Conservation (phyloP, 2,888 invertebrate genomes). For the Sericinus montela region DNA sequence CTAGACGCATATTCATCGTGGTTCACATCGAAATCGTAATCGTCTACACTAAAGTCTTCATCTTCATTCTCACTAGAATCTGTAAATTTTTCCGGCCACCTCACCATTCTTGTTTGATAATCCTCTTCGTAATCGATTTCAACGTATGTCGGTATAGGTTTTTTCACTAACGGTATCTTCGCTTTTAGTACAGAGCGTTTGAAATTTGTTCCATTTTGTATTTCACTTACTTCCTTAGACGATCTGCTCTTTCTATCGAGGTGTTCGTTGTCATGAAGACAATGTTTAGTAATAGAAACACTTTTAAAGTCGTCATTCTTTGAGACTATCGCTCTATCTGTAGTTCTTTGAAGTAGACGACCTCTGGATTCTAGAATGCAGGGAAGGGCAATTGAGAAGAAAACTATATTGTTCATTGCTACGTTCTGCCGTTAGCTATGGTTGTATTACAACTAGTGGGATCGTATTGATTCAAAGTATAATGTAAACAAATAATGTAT, state of each 20-base stretch:
- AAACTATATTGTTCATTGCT: slow-evolving; percentile 37
- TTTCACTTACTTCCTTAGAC: slow-evolving; percentile 1
- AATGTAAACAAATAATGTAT: slow-evolving; percentile 57
- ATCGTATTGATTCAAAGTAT: slow-evolving; percentile 35
- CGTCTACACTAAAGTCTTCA: slow-evolving; percentile 61
- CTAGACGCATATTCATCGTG: slow-evolving; percentile 59
- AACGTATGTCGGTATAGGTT: slow-evolving; percentile 58
- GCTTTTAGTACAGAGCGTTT: slow-evolving; percentile 15
- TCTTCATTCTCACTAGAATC: slow-evolving; percentile 61
- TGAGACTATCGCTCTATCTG: slow-evolving; percentile 30
- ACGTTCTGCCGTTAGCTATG: slow-evolving; percentile 30
- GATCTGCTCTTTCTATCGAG: slow-evolving; percentile 6
- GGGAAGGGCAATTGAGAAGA: slow-evolving; percentile 30
- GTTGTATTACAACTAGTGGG: slow-evolving; percentile 38
- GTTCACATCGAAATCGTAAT: slow-evolving; percentile 64
- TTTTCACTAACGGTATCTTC: slow-evolving; percentile 41
- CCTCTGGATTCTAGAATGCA: slow-evolving; percentile 29
- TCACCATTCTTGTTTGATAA: slow-evolving; percentile 43
- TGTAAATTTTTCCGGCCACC: slow-evolving; percentile 28
- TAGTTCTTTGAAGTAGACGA: slow-evolving; percentile 40
- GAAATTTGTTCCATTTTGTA: slow-evolving; percentile 3
- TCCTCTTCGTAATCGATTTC: slow-evolving; percentile 54
- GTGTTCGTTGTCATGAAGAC: slow-evolving; percentile 16
- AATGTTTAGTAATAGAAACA: slow-evolving; percentile 18
- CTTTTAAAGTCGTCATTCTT: slow-evolving; percentile 26